Evolutionary conservation across 2,888 invertebrate species (phyloP).

Genomic region (Amorpha juglandis): DNA sequence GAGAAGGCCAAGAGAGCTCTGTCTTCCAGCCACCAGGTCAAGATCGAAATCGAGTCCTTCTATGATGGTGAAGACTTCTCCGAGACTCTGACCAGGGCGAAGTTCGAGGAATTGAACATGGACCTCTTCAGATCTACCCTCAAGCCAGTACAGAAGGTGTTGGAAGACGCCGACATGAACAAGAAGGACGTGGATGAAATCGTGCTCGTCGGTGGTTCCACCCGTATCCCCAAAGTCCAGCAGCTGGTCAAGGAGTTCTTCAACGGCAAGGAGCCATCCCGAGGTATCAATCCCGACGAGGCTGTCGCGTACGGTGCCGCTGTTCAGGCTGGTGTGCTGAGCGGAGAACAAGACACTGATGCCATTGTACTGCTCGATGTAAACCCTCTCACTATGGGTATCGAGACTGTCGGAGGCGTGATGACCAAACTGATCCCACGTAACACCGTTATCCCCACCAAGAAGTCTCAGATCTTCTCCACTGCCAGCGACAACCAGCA

Average conservation of each 20-base stretch:
- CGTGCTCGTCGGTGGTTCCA: constrained; percentile 99
- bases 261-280: constrained; percentile 98
- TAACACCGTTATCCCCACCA: constrained; percentile 99
- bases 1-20: constrained; percentile 98
- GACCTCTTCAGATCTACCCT: constrained; percentile 95
- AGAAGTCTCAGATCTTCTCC: constrained; percentile 99
- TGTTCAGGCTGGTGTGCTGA: constrained; percentile 98
- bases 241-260: constrained; percentile 97
- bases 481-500: constrained; percentile 99
- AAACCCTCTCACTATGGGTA: constrained; percentile 99
- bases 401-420: constrained; percentile 99
- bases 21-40: constrained; percentile 96
- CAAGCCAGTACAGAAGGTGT: constrained; percentile 96
- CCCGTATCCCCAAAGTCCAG: constrained; percentile 99
- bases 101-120: constrained; percentile 99
- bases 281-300: constrained; percentile 99
- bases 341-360: constrained; percentile 98
- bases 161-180: constrained; percentile 99
- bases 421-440: constrained; percentile 99
- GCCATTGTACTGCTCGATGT: constrained; percentile 98
- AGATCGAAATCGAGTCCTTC: constrained; percentile 99
- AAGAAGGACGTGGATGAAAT: constrained; percentile 99
- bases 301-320: constrained; percentile 99
- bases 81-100: constrained; percentile 98
- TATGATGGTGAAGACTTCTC: constrained; percentile 99